A percentile compares a stretch with the other conserved stretches of the same genome.
phyloP scores from a whole-genome alignment of 2,113 vertebrate species.

The Actenoides hombroni region DNA sequence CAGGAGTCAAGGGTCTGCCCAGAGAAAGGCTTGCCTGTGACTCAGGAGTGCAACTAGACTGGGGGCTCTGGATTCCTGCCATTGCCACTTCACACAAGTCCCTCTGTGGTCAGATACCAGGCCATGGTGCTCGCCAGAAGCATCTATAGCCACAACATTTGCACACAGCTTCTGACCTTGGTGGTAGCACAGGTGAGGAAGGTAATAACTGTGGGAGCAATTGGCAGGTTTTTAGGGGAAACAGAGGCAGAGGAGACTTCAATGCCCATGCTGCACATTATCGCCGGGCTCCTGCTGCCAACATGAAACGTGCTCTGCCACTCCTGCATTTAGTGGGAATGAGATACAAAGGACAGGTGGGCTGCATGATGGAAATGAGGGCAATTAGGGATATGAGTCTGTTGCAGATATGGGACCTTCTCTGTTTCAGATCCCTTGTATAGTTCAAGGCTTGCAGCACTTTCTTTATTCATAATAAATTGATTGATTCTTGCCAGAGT shows the following conservation, averaged over 20 bases:
- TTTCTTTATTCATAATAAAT: background rate
- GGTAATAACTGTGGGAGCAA: background rate
- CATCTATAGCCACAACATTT: background rate
- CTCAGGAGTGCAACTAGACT: fast-evolving
- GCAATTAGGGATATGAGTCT: background rate
- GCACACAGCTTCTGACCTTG: background rate
- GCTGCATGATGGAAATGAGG: background rate
- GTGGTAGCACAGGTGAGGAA: background rate
- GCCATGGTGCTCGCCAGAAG: background rate
- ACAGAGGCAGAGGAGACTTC: background rate
- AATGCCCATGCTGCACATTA: background rate
- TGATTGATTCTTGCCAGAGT: background rate
- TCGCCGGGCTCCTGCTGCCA: background rate
- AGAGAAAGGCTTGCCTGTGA: background rate
- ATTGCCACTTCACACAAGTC: background rate
- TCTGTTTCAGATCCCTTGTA: background rate
- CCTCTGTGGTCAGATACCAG: background rate
- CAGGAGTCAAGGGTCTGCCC: background rate
- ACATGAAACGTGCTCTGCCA: background rate
- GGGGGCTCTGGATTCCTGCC: background rate
- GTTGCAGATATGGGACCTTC: background rate
- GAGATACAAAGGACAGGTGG: background rate
- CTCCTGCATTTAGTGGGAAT: background rate
- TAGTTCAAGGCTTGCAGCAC: background rate
- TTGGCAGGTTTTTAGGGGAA: background rate